Percentiles rank a stretch among this genome's conserved stretches.
Conservation (phyloP, 2,797 vertebrate species). For the Allobates femoralis region DNA sequence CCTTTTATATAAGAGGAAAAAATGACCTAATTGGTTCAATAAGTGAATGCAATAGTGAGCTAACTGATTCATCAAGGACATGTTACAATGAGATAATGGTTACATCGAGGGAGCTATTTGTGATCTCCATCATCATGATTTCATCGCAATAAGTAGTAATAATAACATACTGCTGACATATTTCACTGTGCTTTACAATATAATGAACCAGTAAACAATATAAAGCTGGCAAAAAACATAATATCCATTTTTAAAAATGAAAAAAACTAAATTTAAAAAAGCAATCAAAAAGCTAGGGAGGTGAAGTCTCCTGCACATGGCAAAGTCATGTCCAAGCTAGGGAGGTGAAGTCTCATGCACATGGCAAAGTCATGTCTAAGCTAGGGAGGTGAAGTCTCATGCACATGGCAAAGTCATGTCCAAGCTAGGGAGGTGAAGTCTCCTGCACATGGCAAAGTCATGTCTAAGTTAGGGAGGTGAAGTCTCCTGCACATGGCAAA, state of each 20-base stretch:
- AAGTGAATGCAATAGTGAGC: slow-evolving; percentile 13
- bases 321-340: too few species aligned
- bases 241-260: not conserved
- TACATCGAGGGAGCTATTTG: slow-evolving; percentile 10
- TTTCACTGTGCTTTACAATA: not conserved
- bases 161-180: not conserved
- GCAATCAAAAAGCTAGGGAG: too few species aligned
- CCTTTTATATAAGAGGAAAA: not conserved
- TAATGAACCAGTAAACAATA: not conserved
- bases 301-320: too few species aligned
- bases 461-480: too few species aligned
- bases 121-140: slow-evolving; percentile 5
- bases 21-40: slow-evolving; percentile 22
- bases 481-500: too few species aligned
- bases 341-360: too few species aligned
- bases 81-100: slow-evolving; percentile 16
- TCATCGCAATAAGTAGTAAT: not conserved
- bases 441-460: too few species aligned
- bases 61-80: slow-evolving; percentile 2
- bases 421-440: too few species aligned
- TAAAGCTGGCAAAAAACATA: not conserved
- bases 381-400: too few species aligned
- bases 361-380: too few species aligned
- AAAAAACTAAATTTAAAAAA: too few species aligned
- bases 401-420: too few species aligned